phyloP scores from a whole-genome alignment of 2,113 vertebrate species.

The Colinus virginianus region DNA sequence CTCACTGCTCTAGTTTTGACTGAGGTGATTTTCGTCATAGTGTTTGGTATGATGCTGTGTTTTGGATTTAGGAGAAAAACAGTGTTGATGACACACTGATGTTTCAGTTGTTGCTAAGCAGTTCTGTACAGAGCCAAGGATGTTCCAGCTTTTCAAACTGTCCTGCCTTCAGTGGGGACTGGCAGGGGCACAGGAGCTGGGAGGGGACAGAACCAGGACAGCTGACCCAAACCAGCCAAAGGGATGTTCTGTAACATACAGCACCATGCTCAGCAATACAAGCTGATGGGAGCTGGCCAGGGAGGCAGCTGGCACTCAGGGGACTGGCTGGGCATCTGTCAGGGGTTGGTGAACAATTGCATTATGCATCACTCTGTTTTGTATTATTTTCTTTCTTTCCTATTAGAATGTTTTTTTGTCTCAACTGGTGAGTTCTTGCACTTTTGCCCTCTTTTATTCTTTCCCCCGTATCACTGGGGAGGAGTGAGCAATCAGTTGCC shows the following conservation, averaged over 20 bases:
- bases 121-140: background rate
- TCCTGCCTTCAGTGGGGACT: background rate
- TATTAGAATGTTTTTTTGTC: background rate
- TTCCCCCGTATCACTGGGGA: background rate
- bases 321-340: background rate
- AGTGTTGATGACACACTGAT: background rate
- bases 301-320: background rate
- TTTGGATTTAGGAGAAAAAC: background rate
- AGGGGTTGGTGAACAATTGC: background rate
- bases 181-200: background rate
- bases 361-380: background rate
- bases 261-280: background rate
- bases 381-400: background rate
- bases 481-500: background rate
- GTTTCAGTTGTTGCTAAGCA: background rate
- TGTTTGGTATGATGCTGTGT: background rate
- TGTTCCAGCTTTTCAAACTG: background rate
- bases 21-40: background rate
- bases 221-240: background rate
- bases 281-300: background rate
- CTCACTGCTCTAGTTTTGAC: background rate
- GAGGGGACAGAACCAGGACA: background rate
- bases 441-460: background rate
- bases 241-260: background rate
- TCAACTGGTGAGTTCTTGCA: background rate